Evolutionary conservation across 2,113 vertebrate species (phyloP).

Genomic region (Eulemur rufifrons): DNA sequence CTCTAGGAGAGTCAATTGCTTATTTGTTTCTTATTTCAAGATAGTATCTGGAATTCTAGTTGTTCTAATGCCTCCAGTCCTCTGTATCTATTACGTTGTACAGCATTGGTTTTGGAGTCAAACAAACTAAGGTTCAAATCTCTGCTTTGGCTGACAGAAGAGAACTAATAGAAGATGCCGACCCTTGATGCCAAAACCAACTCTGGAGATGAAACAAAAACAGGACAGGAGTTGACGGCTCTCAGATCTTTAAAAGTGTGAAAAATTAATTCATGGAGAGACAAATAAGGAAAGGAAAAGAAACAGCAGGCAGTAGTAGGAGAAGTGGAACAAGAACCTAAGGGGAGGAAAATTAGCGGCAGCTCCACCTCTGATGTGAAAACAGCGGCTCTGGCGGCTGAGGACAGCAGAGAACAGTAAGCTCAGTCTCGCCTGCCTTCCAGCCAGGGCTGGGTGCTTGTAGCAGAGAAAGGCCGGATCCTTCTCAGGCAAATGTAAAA

Average conservation of each 20-base stretch:
- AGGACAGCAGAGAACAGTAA: neutral
- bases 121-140: slow-evolving; percentile 42
- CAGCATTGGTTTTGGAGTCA: slow-evolving; percentile 31
- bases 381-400: neutral
- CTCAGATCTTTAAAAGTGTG: slow-evolving; percentile 34
- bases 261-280: slow-evolving; percentile 39
- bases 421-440: neutral
- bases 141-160: slow-evolving; percentile 38
- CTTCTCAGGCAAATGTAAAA: neutral
- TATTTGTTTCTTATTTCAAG: slow-evolving; percentile 62
- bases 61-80: slow-evolving; percentile 5
- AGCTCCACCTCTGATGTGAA: neutral
- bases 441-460: no score
- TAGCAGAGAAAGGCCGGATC: neutral
- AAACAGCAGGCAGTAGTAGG: neutral
- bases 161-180: slow-evolving; percentile 39
- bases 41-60: slow-evolving; percentile 68
- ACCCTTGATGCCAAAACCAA: slow-evolving; percentile 35
- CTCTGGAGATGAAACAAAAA: slow-evolving; percentile 15
- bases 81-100: slow-evolving; percentile 34
- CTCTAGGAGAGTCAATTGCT: slow-evolving; percentile 19
- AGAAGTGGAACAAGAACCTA: neutral
- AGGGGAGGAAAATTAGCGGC: neutral
- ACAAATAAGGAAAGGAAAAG: neutral
- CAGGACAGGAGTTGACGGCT: neutral